phyloP scores from a whole-genome alignment of 2,113 vertebrate genomes.

The Dromiciops gliroides region DNA sequence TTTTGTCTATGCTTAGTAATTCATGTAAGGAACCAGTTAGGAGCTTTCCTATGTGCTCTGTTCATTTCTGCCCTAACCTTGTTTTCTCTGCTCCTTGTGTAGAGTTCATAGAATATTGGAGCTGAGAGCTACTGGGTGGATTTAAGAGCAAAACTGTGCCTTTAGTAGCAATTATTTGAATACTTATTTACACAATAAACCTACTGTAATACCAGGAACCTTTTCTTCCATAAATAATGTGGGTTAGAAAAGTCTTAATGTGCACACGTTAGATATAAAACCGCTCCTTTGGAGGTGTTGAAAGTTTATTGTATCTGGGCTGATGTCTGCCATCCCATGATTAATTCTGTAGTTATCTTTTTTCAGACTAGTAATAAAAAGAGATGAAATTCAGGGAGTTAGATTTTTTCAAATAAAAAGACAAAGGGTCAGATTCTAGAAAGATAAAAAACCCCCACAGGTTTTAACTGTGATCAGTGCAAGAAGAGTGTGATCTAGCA shows the following conservation, averaged over 20 bases:
- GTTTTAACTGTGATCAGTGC: constrained; percentile 21
- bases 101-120: constrained; percentile 32
- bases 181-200: constrained; percentile 51
- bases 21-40: not conserved
- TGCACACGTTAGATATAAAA: constrained; percentile 31
- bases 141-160: constrained; percentile 52
- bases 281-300: constrained; percentile 37
- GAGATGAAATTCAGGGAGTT: constrained; percentile 51
- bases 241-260: constrained; percentile 55
- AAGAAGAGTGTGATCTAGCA: constrained; percentile 20
- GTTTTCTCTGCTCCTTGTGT: not conserved
- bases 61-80: constrained; percentile 21
- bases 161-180: constrained; percentile 63
- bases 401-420: not conserved
- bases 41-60: constrained; percentile 40
- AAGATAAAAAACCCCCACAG: not conserved
- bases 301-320: constrained; percentile 50
- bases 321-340: constrained; percentile 13
- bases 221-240: constrained; percentile 32
- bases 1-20: constrained; percentile 16
- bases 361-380: constrained; percentile 42
- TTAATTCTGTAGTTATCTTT: constrained; percentile 56
- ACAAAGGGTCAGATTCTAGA: not conserved
- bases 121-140: constrained; percentile 49
- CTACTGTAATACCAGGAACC: constrained; percentile 33